Conservation (phyloP, 2,888 invertebrate genomes). For the Platycnemis pennipes region DNA sequence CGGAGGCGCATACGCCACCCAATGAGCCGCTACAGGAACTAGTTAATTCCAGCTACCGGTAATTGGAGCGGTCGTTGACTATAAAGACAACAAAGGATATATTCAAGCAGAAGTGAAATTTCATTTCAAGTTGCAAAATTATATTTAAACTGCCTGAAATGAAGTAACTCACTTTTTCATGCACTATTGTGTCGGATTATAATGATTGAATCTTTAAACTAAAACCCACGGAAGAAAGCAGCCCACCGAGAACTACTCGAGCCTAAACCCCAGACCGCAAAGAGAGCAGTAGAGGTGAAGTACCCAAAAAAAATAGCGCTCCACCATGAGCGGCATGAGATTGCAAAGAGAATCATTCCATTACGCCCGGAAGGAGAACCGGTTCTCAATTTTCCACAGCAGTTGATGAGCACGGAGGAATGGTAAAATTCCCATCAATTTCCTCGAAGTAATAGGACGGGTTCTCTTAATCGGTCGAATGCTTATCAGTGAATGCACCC, state of each 20-base stretch:
- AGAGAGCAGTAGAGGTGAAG: neutral
- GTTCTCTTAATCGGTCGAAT: neutral
- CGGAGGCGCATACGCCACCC: no score
- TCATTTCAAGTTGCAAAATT: no score
- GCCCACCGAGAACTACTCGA: neutral
- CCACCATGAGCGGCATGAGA: neutral
- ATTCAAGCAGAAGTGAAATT: no score
- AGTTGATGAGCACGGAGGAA: neutral
- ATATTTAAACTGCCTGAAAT: no score
- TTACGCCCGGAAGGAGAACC: neutral
- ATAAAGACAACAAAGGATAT: no score
- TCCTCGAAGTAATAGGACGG: neutral
- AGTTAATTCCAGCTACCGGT: no score
- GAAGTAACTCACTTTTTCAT: no score
- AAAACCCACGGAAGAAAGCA: neutral
- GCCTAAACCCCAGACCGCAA: neutral
- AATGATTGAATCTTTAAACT: no score
- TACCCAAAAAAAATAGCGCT: neutral
- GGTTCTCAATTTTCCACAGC: neutral
- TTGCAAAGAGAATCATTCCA: neutral
- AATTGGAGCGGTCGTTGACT: no score
- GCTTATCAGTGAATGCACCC: neutral
- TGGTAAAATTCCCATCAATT: neutral
- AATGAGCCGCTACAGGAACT: no score
- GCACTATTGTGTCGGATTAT: no score